Conservation (phyloP, 1,140 invertebrate genomes). For the Trissolcus basalis region DNA sequence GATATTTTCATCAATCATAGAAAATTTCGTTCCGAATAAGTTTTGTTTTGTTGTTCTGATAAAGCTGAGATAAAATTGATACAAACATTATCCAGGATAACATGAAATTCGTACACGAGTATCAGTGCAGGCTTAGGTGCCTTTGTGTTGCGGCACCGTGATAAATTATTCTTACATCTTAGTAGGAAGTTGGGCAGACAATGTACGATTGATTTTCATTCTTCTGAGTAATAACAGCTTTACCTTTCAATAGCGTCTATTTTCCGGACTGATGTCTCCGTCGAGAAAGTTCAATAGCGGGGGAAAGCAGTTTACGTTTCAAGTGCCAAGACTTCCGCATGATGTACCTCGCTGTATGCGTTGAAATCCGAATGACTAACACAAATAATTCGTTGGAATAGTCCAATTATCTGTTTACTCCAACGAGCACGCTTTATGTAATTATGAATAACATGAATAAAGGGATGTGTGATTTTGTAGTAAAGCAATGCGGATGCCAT, state of each 20-base stretch:
- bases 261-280: conserved; percentile 56
- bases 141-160: not conserved
- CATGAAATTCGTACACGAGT: too few relatives aligned
- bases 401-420: conserved; percentile 31
- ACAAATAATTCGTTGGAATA: conserved; percentile 30
- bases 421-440: conserved; percentile 21
- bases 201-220: conserved; percentile 56
- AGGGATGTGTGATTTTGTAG: not conserved
- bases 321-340: conserved; percentile 56
- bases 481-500: too few relatives aligned
- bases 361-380: conserved; percentile 33
- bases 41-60: too few relatives aligned
- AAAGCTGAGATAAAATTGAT: too few relatives aligned
- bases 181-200: conserved; percentile 39
- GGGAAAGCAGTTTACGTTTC: conserved; percentile 63
- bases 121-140: too few relatives aligned
- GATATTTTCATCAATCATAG: too few relatives aligned
- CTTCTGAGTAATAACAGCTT: conserved; percentile 56
- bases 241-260: conserved; percentile 57
- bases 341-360: conserved; percentile 24
- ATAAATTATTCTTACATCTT: conserved; percentile 48
- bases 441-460: conserved; percentile 25
- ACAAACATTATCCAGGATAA: too few relatives aligned
- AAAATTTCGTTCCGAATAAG: too few relatives aligned
- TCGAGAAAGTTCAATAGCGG: conserved; percentile 59